Evolutionary conservation across 1,140 invertebrate genomes (phyloP).

Genomic region (Eriosoma lanigerum): DNA sequence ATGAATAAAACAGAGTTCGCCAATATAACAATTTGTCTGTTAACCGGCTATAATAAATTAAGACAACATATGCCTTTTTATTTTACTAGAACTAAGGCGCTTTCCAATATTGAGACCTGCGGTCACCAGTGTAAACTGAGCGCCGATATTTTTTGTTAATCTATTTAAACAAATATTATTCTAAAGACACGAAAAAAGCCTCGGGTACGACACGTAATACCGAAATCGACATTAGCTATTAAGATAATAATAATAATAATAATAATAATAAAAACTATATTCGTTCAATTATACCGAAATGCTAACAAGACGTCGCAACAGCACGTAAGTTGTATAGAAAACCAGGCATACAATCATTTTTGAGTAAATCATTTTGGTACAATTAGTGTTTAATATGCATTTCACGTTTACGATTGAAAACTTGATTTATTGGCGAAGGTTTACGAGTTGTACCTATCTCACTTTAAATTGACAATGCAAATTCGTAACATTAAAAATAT

Average conservation of each 20-base stretch:
- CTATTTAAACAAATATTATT: too few species aligned
- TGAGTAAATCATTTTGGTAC: conserved; percentile 4
- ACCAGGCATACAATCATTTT: background rate
- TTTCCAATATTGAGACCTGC: too few species aligned
- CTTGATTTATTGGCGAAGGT: conserved; percentile 20
- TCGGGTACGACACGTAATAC: background rate
- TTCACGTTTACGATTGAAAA: background rate
- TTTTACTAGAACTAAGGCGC: too few species aligned
- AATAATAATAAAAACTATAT: background rate
- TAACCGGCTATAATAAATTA: too few species aligned
- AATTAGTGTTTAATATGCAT: conserved; percentile 18
- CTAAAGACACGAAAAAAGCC: background rate
- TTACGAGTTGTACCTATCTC: background rate
- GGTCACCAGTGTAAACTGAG: too few species aligned
- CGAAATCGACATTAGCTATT: background rate
- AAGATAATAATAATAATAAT: background rate
- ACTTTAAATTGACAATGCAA: conserved; percentile 12
- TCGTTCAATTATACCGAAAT: background rate
- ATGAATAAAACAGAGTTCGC: background rate
- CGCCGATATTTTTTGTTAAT: too few species aligned
- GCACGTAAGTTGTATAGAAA: background rate
- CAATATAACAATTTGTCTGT: conserved; percentile 9
- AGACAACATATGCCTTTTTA: too few species aligned
- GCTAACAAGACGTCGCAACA: background rate
- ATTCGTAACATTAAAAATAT: background rate